These are phyloP conservation scores for Zaprionus kolodkinae DNA, from an alignment of 1,140 invertebrate species.

Conservation along the genomic window DNA sequence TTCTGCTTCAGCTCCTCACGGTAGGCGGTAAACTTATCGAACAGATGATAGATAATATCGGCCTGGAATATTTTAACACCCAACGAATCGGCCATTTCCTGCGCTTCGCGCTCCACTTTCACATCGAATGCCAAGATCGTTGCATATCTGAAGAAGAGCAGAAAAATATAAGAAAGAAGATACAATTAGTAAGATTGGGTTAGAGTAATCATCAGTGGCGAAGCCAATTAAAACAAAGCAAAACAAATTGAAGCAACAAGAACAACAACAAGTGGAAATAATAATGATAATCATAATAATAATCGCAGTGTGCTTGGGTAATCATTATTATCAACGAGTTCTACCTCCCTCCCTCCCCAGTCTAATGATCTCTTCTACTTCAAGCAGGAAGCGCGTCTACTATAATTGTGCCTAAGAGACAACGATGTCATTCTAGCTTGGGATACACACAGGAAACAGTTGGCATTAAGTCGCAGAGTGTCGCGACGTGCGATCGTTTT, in stretches of 20 bases:
- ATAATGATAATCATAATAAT: slow-evolving; percentile 65
- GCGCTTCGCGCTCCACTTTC: slow-evolving; percentile 98
- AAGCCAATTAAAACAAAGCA: slow-evolving; percentile 67
- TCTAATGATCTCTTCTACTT: slow-evolving; percentile 60
- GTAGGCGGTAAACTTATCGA: slow-evolving; percentile 98
- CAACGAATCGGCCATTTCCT: slow-evolving; percentile 97
- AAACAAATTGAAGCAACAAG: slow-evolving; percentile 38
- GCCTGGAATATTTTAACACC: slow-evolving; percentile 99
- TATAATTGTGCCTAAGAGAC: slow-evolving; percentile 70
- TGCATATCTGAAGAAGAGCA: slow-evolving; percentile 90
- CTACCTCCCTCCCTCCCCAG: slow-evolving; percentile 38
- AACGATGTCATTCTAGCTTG: slow-evolving; percentile 16
- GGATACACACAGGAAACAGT: slow-evolving; percentile 65
- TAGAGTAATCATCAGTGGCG: slow-evolving; percentile 22
- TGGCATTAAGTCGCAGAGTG: slow-evolving; percentile 67
- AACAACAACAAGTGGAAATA: slow-evolving; percentile 32
- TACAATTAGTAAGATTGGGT: slow-evolving; percentile 22
- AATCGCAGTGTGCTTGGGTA: not conserved
- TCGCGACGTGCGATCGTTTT: slow-evolving; percentile 54
- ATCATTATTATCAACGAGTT: slow-evolving; percentile 43
- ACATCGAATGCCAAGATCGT: slow-evolving; percentile 99
- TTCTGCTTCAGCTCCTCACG: slow-evolving; percentile 96
- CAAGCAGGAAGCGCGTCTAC: slow-evolving; percentile 58
- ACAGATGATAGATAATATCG: slow-evolving; percentile 99
- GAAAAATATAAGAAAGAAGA: slow-evolving; percentile 11